Evolutionary conservation across 2,113 vertebrate species (phyloP), one percentile per base, ranked within the genome.

Genomic region (Galemys pyrenaicus): DNA sequence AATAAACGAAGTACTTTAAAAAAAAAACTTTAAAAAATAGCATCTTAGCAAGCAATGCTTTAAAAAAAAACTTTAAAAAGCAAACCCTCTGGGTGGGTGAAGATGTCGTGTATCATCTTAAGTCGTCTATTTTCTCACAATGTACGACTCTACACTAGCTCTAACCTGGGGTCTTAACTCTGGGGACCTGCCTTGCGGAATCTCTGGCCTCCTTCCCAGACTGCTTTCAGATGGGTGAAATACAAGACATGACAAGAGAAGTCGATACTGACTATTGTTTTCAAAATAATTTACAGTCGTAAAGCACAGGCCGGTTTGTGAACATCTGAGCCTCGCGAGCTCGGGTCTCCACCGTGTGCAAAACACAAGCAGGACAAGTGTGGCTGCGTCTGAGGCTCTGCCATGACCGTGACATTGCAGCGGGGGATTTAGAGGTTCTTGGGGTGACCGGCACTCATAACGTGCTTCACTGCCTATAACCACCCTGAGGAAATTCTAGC

Each of bases 401-500:
- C 26, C 4, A 1, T 16, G 11, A 19, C 37, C 0, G 0, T 15
- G 32, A 56, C 0, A 16, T 32, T 51, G 7, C 3, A 5, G 6
- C 58, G 74, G 30, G 28, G 58, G 3, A 32, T 28, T 70, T 87
- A 12, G 22, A 30, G 49, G n/a, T 80, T 78, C 78, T 15, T 2
- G 12, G 7, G 51, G 41, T 41, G 37, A 89, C 37, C 37, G 13
- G 68, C 5, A 5, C 0, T n/a, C n/a, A n/a, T 37, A 6, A 4
- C 3, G 54, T 26, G 39, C 49, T 54, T 28, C 78, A 39, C 2
- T n/a, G 64, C 46, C 44, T 3, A 17, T 32, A 28, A 16, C 44
- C 71, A 62, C 10, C 35, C 3, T 39, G 79, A 41, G 26, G 65
- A 84, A 44, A 73, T 9, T 8, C 0, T 28, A 20, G 26, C 7